Evolutionary conservation across 2,888 invertebrate species (phyloP).

Genomic region (Lithodes maja): DNA sequence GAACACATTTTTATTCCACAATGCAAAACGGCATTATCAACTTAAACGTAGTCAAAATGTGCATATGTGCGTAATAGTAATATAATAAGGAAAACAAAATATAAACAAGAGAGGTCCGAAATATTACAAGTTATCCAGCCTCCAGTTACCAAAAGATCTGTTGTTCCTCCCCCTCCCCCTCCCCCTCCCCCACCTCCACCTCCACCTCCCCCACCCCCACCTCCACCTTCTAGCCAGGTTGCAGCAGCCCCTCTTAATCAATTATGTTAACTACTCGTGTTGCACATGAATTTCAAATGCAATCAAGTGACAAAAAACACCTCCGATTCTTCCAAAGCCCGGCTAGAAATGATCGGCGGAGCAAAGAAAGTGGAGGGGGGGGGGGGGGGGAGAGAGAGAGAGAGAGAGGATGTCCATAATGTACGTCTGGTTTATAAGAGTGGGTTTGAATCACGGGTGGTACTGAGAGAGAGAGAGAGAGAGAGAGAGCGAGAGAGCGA

Average conservation of each 20-base stretch:
- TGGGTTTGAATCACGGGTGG: background rate
- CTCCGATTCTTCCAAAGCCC: slow-evolving; percentile 21
- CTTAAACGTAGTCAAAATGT: no score
- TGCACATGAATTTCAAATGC: slow-evolving; percentile 61
- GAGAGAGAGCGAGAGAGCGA: background rate
- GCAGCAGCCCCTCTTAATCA: slow-evolving; percentile 43
- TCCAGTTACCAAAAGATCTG: background rate
- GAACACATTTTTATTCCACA: no score
- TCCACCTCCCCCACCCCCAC: background rate
- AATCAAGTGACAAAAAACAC: slow-evolving; percentile 54
- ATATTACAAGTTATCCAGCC: background rate
- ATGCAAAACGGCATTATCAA: no score
- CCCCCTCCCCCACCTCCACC: background rate
- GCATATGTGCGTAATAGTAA: no score
- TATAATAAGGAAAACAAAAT: no score
- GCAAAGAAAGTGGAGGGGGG: slow-evolving; percentile 18
- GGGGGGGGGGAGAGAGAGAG: background rate
- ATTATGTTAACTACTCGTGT: slow-evolving; percentile 57
- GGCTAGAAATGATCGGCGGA: slow-evolving; percentile 38
- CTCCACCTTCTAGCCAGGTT: background rate
- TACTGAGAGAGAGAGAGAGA: slow-evolving; percentile 4
- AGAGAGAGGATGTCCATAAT: slow-evolving; percentile 3
- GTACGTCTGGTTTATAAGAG: slow-evolving; percentile 21
- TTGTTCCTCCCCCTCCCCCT: no score
- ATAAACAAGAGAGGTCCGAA: background rate